Percentiles rank a stretch among this genome's conserved stretches.
Evolutionary conservation across 2,888 invertebrate genomes (phyloP).

Genomic region (Lacanobia oleracea): DNA sequence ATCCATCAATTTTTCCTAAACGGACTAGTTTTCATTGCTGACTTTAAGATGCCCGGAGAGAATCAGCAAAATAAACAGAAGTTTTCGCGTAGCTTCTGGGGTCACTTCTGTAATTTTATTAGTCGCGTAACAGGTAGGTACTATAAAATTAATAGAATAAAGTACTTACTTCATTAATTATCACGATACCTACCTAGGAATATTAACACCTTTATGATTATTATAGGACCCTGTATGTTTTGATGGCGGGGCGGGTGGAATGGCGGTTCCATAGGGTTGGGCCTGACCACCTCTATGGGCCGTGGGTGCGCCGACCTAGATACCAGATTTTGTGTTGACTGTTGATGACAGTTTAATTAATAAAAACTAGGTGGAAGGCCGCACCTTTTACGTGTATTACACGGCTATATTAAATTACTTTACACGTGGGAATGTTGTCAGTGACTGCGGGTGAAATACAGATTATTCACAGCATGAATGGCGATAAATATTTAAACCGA

Average conservation of each 20-base stretch:
- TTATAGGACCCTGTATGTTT: conserved; percentile 16
- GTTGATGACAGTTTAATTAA: conserved; percentile 76
- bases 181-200: conserved; percentile 6
- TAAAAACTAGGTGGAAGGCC: conserved; percentile 67
- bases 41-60: background rate
- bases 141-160: background rate
- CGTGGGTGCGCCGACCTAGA: conserved; percentile 81
- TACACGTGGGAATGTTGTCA: conserved; percentile 14
- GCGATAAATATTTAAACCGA: conserved; percentile 27
- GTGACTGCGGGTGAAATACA: conserved; percentile 9
- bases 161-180: conserved; percentile 27
- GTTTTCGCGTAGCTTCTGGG: background rate
- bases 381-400: conserved; percentile 58
- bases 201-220: conserved; percentile 26
- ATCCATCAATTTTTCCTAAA: background rate
- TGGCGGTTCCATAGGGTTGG: conserved; percentile 56
- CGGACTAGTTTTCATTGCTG: background rate
- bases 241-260: conserved; percentile 36
- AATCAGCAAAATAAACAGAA: background rate
- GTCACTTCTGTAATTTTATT: background rate
- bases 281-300: conserved; percentile 47
- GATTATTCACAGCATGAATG: conserved; percentile 21
- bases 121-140: background rate
- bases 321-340: conserved; percentile 73
- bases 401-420: conserved; percentile 18